Evolutionary conservation across 92 coral and sea anemone species (phyloP).

Genomic region (Phenganax subtilis): DNA sequence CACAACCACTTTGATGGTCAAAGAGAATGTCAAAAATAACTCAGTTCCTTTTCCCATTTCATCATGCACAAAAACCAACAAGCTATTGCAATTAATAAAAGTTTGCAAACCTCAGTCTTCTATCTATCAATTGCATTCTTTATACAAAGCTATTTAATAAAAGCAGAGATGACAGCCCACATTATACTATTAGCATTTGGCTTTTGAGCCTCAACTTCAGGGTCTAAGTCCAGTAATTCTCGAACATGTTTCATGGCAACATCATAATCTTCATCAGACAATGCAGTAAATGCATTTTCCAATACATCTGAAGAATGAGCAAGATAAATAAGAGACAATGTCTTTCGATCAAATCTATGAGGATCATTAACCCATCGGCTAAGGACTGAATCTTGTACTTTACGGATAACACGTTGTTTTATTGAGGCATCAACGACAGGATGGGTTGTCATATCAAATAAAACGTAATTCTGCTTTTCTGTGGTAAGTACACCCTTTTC

Average conservation of each 20-base stretch:
- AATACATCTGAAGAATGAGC: slow-evolving; percentile 99
- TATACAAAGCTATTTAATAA: slow-evolving; percentile 59
- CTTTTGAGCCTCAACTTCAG: slow-evolving; percentile 83
- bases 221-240: slow-evolving; percentile 90
- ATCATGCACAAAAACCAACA: neutral
- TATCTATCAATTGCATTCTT: slow-evolving; percentile 1
- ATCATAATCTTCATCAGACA: slow-evolving; percentile 97
- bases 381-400: slow-evolving; percentile 90
- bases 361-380: slow-evolving; percentile 95
- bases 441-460: slow-evolving; percentile 97
- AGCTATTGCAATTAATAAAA: too few relatives aligned
- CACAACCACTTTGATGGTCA: too few relatives aligned
- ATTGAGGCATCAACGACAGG: slow-evolving; percentile 84
- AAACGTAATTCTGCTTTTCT: slow-evolving; percentile 94
- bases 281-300: slow-evolving; percentile 93
- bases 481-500: slow-evolving; percentile 98
- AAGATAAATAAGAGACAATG: slow-evolving; percentile 75
- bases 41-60: too few relatives aligned
- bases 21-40: too few relatives aligned
- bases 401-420: slow-evolving; percentile 78
- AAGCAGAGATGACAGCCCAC: slow-evolving; percentile 99
- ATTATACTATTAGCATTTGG: slow-evolving; percentile 72
- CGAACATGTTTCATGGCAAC: slow-evolving; percentile 96
- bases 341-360: slow-evolving; percentile 74
- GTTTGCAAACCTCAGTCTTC: neutral